Evolutionary conservation across 2,888 invertebrate species (phyloP), one percentile per base, ranked within the genome.

Genomic region (Girardia tigrina): DNA sequence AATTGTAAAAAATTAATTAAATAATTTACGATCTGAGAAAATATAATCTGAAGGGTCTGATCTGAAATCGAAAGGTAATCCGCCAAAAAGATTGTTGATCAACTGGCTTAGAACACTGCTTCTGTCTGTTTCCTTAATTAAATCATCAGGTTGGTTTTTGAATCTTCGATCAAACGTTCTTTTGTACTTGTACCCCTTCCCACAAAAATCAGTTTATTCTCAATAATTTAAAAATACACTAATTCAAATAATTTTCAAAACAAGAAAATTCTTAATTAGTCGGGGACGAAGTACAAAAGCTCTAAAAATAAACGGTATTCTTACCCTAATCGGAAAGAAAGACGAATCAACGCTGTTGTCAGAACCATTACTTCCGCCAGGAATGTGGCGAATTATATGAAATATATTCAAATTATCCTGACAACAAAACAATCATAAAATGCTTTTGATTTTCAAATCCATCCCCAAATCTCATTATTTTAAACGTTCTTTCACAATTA

Each of bases 61-160:
- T 56, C 56, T 56, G n/a, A 56, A 56, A 56, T 56, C 56, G n/a
- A 56, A n/a, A 56, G 56, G 56, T 23, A 56, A 56, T 8, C 56
- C 56, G 23, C 56, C 56, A 56, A 56, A 56, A 20, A 56, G n/a
- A 56, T 56, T 56, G n/a, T n/a, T 20, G 4, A 56, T 56, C 23
- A 56, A n/a, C 23, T 56, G 56, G n/a, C 56, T 23, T 20, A 56
- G 23, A 56, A 56, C 56, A 56, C 56, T 56, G n/a, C 2, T 56
- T 56, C 56, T 56, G 4, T 56, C 56, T 12, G 56, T n/a, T 20
- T 56, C 56, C 56, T 56, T 20, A n/a, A n/a, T n/a, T n/a, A n/a
- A n/a, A n/a, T n/a, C n/a, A n/a, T n/a, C n/a, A n/a, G n/a, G n/a
- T n/a, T n/a, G n/a, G n/a, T n/a, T n/a, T n/a, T n/a, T n/a, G n/a